phyloP scores from a whole-genome alignment of 1,140 invertebrate genomes.

The Drosophila seguyi region DNA sequence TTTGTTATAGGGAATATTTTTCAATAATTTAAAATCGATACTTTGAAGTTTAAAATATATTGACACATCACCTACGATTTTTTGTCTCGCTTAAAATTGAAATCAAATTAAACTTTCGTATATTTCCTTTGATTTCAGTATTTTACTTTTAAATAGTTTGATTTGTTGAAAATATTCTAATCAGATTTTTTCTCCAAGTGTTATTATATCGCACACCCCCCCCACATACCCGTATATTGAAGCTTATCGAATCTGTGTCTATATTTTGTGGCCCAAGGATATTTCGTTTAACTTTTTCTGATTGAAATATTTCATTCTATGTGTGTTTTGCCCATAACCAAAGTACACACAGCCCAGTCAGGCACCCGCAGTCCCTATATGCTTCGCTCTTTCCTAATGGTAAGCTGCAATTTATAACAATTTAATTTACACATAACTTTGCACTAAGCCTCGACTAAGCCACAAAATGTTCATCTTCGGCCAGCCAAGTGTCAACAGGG shows the following conservation, averaged over 20 bases:
- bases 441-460: constrained; percentile 50
- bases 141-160: too few relatives aligned
- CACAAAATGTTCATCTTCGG: constrained; percentile 36
- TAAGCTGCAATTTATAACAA: constrained; percentile 74
- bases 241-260: constrained; percentile 38
- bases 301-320: constrained; percentile 56
- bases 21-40: neutral
- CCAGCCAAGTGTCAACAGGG: constrained; percentile 35
- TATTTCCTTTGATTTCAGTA: neutral
- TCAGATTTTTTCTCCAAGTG: neutral
- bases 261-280: constrained; percentile 52
- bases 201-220: neutral
- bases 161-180: neutral
- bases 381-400: constrained; percentile 15
- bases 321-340: constrained; percentile 31
- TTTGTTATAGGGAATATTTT: too few relatives aligned
- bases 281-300: constrained; percentile 55
- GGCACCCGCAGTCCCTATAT: neutral
- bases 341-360: neutral
- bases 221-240: neutral
- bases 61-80: neutral
- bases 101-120: neutral
- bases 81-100: neutral
- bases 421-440: constrained; percentile 73
- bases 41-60: neutral